phyloP scores from a whole-genome alignment of 2,797 vertebrate species.

The Sparus aurata region DNA sequence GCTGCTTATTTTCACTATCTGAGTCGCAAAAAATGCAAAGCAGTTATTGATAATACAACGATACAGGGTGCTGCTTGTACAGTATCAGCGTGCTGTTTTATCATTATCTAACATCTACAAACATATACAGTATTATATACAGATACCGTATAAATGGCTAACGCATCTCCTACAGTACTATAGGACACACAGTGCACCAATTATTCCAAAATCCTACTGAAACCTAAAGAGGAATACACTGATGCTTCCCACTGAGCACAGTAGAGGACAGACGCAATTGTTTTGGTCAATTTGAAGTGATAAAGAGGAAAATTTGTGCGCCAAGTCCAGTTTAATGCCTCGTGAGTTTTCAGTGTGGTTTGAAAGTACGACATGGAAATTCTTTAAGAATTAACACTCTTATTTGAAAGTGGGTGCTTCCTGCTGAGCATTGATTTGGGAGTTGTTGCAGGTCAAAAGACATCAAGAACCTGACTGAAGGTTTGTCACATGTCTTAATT shows the following conservation, averaged over 20 bases:
- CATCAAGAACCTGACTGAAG: neutral
- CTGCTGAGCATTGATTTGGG: neutral
- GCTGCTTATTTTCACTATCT: neutral
- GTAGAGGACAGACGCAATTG: neutral
- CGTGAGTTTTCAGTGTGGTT: neutral
- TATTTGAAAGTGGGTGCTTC: neutral
- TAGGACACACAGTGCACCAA: slow-evolving; percentile 23
- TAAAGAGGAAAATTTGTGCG: slow-evolving; percentile 4
- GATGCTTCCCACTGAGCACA: slow-evolving; percentile 63
- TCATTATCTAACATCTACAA: slow-evolving; percentile 23
- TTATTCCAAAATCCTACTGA: slow-evolving; percentile 10
- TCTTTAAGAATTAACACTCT: neutral
- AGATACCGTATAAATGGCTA: slow-evolving; percentile 33
- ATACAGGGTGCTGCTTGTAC: slow-evolving; percentile 5
- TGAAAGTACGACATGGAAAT: neutral
- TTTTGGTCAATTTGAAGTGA: neutral
- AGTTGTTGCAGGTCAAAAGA: slow-evolving; percentile 46
- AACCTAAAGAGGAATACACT: slow-evolving; percentile 43
- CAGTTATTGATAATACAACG: slow-evolving; percentile 1
- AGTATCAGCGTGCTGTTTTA: slow-evolving; percentile 16
- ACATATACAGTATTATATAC: slow-evolving; percentile 38
- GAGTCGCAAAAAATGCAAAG: slow-evolving; percentile 22
- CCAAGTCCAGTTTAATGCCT: neutral
- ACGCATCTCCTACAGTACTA: slow-evolving; percentile 13
- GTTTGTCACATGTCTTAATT: neutral